Evolutionary conservation across 2,113 vertebrate genomes (phyloP).

Genomic region (Amblyornis subalaris): DNA sequence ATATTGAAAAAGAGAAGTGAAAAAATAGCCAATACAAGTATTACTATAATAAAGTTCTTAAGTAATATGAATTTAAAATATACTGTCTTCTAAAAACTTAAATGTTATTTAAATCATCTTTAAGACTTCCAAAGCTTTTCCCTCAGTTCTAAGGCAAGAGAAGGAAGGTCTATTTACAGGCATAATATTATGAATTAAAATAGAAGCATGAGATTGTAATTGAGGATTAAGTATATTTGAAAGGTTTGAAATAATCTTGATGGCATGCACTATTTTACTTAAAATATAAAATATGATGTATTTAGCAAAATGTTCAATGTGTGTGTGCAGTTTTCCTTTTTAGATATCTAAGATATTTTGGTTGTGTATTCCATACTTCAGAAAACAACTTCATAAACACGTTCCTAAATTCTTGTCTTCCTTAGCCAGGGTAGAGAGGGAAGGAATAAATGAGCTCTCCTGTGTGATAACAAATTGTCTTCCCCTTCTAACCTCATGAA

Average conservation of each 20-base stretch:
- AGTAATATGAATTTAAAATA: not conserved
- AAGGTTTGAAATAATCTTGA: not conserved
- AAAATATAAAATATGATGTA: not conserved
- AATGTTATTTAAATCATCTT: not conserved
- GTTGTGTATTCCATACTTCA: rapidly evolving
- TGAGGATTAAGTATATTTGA: not conserved
- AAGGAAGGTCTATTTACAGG: not conserved
- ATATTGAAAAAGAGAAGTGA: not conserved
- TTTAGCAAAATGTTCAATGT: not conserved
- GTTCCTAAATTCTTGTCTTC: not conserved
- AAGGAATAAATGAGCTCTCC: not conserved
- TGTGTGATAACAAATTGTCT: not conserved
- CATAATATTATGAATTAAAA: not conserved
- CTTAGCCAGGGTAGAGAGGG: not conserved
- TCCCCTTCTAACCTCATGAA: not conserved
- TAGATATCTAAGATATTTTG: not conserved
- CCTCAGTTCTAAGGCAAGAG: not conserved
- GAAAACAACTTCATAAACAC: not conserved
- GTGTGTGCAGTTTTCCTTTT: not conserved
- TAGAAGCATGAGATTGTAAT: not conserved
- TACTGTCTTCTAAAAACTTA: not conserved
- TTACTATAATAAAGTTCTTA: not conserved
- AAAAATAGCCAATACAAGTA: not conserved
- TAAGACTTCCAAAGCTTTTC: not conserved
- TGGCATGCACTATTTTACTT: not conserved